A percentile compares a stretch with the other conserved stretches of the same genome.
These are phyloP conservation scores for Drosophila willistoni DNA, from an alignment of 1,140 invertebrate species.

Conservation along the genomic window DNA sequence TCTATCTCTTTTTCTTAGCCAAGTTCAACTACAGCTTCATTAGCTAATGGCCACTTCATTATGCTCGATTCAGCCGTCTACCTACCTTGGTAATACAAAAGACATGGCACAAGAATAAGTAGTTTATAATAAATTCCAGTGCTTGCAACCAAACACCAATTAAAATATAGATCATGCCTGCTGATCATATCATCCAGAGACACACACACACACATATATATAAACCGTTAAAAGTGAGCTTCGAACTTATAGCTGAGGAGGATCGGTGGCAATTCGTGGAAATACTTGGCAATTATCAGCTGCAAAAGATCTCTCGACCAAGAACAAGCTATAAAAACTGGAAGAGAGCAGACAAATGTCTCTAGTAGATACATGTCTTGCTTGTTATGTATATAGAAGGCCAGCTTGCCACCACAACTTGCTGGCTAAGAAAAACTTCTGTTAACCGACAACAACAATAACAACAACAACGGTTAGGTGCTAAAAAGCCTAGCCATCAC, in stretches of 20 bases:
- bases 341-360: slow-evolving; percentile 55
- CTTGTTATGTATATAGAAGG: slow-evolving; percentile 51
- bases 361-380: slow-evolving; percentile 49
- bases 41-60: slow-evolving; percentile 76
- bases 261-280: slow-evolving; percentile 64
- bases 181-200: slow-evolving; percentile 51
- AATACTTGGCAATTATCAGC: slow-evolving; percentile 58
- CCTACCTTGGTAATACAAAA: slow-evolving; percentile 23
- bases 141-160: slow-evolving; percentile 58
- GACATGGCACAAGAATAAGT: slow-evolving; percentile 5
- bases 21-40: slow-evolving; percentile 67
- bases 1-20: slow-evolving; percentile 27
- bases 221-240: slow-evolving; percentile 64
- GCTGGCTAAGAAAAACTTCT: neutral
- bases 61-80: slow-evolving; percentile 16
- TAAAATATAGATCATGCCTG: slow-evolving; percentile 78
- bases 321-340: slow-evolving; percentile 72
- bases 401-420: too few relatives aligned
- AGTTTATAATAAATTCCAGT: slow-evolving; percentile 48
- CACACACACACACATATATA: slow-evolving; percentile 20
- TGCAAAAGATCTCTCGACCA: slow-evolving; percentile 54
- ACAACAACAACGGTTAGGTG: slow-evolving; percentile 52
- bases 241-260: slow-evolving; percentile 16
- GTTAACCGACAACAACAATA: slow-evolving; percentile 43
- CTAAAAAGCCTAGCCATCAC: slow-evolving; percentile 63